These are phyloP conservation scores for Harmothoe impar DNA, from an alignment of 2,888 invertebrate species.

Conservation along the genomic window DNA sequence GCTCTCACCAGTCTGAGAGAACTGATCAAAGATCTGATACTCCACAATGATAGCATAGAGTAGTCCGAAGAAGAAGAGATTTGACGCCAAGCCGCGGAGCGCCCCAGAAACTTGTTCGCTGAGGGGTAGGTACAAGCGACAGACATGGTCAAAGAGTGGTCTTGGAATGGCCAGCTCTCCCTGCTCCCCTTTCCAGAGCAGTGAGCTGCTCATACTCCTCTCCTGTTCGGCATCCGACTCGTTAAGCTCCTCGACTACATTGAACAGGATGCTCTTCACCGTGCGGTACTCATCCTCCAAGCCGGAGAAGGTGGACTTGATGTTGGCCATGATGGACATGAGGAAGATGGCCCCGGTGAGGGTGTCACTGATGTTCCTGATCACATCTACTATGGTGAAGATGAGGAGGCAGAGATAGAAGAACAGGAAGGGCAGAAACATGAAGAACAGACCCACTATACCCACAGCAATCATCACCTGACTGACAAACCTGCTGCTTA, in stretches of 20 bases:
- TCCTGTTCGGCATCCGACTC: neutral
- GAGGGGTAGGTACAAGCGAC: constrained; percentile 4
- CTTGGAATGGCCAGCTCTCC: constrained; percentile 36
- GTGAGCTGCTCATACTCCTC: neutral
- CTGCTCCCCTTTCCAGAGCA: constrained; percentile 7
- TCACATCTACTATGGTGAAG: constrained; percentile 8
- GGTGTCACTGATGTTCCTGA: constrained; percentile 49
- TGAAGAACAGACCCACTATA: neutral
- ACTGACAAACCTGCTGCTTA: neutral
- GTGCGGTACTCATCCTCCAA: constrained; percentile 47
- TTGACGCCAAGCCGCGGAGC: neutral
- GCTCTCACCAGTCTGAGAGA: constrained; percentile 57
- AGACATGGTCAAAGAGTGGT: constrained; percentile 35
- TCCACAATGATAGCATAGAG: constrained; percentile 38
- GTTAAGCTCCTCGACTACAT: neutral
- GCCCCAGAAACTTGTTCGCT: neutral
- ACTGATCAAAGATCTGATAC: constrained; percentile 60
- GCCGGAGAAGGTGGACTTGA: constrained; percentile 2
- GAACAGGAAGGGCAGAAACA: constrained; percentile 18
- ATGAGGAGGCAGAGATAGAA: constrained; percentile 6
- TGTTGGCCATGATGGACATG: constrained; percentile 2
- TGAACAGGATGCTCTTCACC: constrained; percentile 2
- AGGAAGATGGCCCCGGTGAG: constrained; percentile 28
- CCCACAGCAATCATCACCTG: neutral
- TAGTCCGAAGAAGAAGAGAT: constrained; percentile 1